phyloP scores from a whole-genome alignment of 2,797 vertebrate genomes.

The Phoebastria nigripes region DNA sequence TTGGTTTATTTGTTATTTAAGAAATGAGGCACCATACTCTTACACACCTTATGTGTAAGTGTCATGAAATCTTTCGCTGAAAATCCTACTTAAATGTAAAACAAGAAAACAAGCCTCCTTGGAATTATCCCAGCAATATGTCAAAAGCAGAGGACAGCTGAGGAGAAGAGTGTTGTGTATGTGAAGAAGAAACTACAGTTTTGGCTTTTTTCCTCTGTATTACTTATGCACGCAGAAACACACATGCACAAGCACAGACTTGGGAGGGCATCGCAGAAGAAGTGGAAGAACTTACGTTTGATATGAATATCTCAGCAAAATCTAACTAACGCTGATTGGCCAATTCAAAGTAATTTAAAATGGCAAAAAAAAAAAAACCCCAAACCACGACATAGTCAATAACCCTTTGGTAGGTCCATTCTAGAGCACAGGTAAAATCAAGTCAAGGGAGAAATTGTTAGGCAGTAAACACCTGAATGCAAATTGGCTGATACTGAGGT shows the following conservation, averaged over 20 bases:
- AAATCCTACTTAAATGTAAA: background rate
- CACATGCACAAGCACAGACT: background rate
- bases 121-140: slow-evolving; percentile 10
- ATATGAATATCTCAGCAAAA: background rate
- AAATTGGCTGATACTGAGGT: background rate
- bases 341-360: background rate
- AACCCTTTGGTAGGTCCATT: background rate
- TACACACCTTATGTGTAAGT: background rate
- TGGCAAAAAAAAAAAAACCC: background rate
- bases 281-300: background rate
- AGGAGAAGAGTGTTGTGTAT: slow-evolving; percentile 33
- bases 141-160: slow-evolving; percentile 26
- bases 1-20: background rate
- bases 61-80: background rate
- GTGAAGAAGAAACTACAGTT: slow-evolving; percentile 15
- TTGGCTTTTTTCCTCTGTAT: background rate
- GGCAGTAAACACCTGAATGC: background rate
- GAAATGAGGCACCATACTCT: background rate
- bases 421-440: background rate
- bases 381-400: background rate
- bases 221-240: background rate
- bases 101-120: slow-evolving; percentile 8
- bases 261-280: background rate
- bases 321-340: background rate
- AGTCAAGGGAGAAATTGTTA: background rate